phyloP scores from a whole-genome alignment of 2,888 invertebrate species.

The Lymantria monacha region DNA sequence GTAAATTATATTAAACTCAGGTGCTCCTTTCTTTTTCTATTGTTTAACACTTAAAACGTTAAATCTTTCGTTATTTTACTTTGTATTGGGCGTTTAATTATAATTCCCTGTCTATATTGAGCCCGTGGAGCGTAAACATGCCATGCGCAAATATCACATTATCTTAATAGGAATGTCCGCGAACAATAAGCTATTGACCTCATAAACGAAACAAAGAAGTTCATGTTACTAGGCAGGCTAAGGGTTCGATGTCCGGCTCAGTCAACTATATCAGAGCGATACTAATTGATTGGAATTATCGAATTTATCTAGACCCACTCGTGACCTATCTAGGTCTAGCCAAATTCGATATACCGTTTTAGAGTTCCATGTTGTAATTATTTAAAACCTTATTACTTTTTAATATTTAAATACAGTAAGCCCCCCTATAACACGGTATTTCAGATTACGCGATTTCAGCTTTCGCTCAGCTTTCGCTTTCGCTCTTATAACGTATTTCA shows the following conservation, averaged over 20 bases:
- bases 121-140: conserved; percentile 8
- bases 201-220: conserved; percentile 41
- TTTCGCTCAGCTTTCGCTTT: too few species aligned
- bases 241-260: conserved; percentile 60
- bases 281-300: conserved; percentile 63
- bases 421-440: neutral
- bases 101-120: neutral
- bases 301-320: conserved; percentile 57
- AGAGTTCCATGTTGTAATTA: conserved; percentile 4
- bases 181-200: conserved; percentile 41
- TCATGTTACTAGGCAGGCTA: conserved; percentile 37
- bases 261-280: conserved; percentile 52
- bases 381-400: neutral
- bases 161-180: conserved; percentile 15
- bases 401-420: too few species aligned
- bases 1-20: too few species aligned
- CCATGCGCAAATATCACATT: conserved; percentile 16
- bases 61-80: neutral
- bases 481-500: too few species aligned
- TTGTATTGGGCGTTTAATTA: neutral
- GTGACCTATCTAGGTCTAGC: conserved; percentile 55
- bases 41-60: too few species aligned
- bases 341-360: conserved; percentile 30
- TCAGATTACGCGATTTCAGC: neutral
- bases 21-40: too few species aligned